These are phyloP conservation scores for Sylvicola fuscatus DNA, from an alignment of 2,888 invertebrate genomes.

Conservation along the genomic window DNA sequence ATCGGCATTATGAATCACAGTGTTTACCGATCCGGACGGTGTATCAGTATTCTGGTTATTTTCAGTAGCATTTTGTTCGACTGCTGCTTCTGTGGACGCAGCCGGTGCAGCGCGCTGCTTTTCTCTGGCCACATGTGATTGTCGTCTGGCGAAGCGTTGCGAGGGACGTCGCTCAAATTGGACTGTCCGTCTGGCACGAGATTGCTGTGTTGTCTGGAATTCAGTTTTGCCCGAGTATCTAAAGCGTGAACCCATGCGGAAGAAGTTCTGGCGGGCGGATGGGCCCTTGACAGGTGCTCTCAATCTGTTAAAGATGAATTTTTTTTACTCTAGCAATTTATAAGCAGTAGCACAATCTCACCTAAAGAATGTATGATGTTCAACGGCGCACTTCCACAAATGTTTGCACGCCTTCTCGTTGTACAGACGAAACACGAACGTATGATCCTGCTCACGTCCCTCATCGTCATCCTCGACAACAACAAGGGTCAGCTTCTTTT, in stretches of 20 bases:
- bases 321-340: too few relatives aligned
- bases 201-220: slow-evolving; percentile 87
- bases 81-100: slow-evolving; percentile 8
- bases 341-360: too few relatives aligned
- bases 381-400: slow-evolving; percentile 99
- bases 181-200: slow-evolving; percentile 75
- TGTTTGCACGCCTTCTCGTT: slow-evolving; percentile 99
- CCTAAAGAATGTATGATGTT: slow-evolving; percentile 80
- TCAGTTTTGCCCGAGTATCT: slow-evolving; percentile 85
- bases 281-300: slow-evolving; percentile 76
- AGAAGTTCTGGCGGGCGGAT: slow-evolving; percentile 83
- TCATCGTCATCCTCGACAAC: slow-evolving; percentile 98
- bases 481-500: slow-evolving; percentile 88
- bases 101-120: slow-evolving; percentile 10
- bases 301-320: slow-evolving; percentile 42
- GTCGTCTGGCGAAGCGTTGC: slow-evolving; percentile 85
- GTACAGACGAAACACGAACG: slow-evolving; percentile 84
- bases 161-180: slow-evolving; percentile 93
- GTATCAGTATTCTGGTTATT: slow-evolving; percentile 11
- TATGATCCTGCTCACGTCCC: slow-evolving; percentile 92
- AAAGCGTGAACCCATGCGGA: slow-evolving; percentile 96
- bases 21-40: slow-evolving; percentile 23
- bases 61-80: slow-evolving; percentile 4
- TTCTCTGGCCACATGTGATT: slow-evolving; percentile 70
- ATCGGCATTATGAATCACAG: slow-evolving; percentile 17